Conservation (phyloP, 2,797 vertebrate genomes). For the Chromobotia macracanthus region DNA sequence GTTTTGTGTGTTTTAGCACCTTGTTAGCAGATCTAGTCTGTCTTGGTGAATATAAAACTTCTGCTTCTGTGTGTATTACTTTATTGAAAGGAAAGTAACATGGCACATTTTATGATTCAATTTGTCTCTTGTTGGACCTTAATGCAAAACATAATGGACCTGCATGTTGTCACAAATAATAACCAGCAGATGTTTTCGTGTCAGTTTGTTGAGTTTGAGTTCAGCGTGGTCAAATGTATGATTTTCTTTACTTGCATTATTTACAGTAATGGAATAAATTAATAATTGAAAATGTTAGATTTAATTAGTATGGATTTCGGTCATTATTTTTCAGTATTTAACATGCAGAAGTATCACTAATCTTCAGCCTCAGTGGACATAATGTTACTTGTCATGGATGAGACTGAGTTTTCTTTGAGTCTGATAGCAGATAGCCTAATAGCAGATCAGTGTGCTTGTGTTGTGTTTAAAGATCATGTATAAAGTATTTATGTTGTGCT, state of each 20-base stretch:
- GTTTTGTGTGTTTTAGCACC: neutral
- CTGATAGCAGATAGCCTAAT: no score
- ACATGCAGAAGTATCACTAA: no score
- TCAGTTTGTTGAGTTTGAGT: neutral
- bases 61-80: neutral
- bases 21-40: slow-evolving; percentile 26
- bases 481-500: no score
- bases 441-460: no score
- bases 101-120: slow-evolving; percentile 11
- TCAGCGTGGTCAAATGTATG: no score
- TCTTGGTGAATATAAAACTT: neutral
- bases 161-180: neutral
- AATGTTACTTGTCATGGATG: no score
- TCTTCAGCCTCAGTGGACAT: no score
- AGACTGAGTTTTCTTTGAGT: no score
- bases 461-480: no score
- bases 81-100: slow-evolving; percentile 10
- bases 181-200: neutral
- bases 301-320: no score
- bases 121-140: neutral
- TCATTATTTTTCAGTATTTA: no score
- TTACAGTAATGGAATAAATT: neutral
- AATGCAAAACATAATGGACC: slow-evolving; percentile 6
- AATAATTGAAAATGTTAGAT: neutral
- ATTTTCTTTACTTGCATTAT: neutral